phyloP scores from a whole-genome alignment of 1,140 invertebrate species.

The Diorhabda carinulata region DNA sequence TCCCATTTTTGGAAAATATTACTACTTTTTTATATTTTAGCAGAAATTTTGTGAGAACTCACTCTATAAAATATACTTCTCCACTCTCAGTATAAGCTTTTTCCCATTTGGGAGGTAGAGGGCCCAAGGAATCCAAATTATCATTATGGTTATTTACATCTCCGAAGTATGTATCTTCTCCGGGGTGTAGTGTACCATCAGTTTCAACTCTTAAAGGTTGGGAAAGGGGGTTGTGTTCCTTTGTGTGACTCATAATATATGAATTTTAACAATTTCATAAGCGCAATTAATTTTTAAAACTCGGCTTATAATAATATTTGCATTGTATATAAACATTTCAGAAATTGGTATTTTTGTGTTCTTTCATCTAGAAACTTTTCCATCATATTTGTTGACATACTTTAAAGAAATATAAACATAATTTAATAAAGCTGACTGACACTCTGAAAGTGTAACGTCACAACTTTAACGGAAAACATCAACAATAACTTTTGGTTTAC shows the following conservation, averaged over 20 bases:
- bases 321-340: background rate
- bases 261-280: background rate
- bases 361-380: background rate
- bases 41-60: conserved; percentile 45
- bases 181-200: conserved; percentile 35
- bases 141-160: conserved; percentile 41
- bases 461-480: background rate
- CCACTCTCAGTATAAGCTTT: conserved; percentile 94
- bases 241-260: conserved; percentile 45
- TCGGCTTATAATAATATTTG: background rate
- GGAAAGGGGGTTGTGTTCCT: conserved; percentile 44
- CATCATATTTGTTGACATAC: background rate
- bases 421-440: background rate
- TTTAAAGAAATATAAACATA: background rate
- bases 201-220: conserved; percentile 46
- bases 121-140: conserved; percentile 68
- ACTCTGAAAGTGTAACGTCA: background rate
- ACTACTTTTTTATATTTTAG: too few relatives aligned
- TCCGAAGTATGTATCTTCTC: conserved; percentile 40
- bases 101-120: conserved; percentile 93
- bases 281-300: background rate
- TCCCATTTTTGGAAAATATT: too few relatives aligned
- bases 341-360: background rate
- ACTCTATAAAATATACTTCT: conserved; percentile 98
- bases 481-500: background rate